phyloP scores from a whole-genome alignment of 2,113 vertebrate species.

The Bettongia penicillata region DNA sequence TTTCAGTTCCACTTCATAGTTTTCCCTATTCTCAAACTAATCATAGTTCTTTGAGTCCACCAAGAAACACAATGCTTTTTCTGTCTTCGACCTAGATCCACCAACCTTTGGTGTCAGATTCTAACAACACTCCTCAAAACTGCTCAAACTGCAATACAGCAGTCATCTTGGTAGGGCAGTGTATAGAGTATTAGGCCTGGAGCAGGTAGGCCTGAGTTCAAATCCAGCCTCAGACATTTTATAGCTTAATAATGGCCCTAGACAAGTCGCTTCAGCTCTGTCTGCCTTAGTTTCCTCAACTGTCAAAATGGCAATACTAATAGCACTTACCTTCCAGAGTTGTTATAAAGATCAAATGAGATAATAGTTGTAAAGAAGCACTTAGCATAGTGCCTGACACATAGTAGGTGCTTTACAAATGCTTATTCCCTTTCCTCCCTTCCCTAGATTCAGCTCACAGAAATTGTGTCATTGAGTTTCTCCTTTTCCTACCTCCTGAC shows the following conservation, averaged over 20 bases:
- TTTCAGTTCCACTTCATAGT: constrained; percentile 55
- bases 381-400: neutral
- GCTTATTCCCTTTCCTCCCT: neutral
- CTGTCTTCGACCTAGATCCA: too few species aligned
- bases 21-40: constrained; percentile 59
- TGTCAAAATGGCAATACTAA: neutral
- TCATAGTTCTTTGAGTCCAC: neutral
- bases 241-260: neutral
- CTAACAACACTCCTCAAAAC: neutral
- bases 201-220: constrained; percentile 18
- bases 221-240: constrained; percentile 2
- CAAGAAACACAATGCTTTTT: neutral
- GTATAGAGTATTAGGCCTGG: neutral
- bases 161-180: neutral
- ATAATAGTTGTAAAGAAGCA: neutral
- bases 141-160: neutral
- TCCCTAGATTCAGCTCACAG: neutral
- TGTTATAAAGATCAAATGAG: neutral
- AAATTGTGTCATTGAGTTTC: neutral
- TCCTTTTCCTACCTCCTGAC: neutral
- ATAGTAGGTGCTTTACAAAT: neutral
- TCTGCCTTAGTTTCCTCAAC: neutral
- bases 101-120: neutral
- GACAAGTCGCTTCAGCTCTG: neutral
- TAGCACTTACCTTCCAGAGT: neutral